Evolutionary conservation across 2,888 invertebrate species (phyloP).

Genomic region (Pardosa pseudoannulata): DNA sequence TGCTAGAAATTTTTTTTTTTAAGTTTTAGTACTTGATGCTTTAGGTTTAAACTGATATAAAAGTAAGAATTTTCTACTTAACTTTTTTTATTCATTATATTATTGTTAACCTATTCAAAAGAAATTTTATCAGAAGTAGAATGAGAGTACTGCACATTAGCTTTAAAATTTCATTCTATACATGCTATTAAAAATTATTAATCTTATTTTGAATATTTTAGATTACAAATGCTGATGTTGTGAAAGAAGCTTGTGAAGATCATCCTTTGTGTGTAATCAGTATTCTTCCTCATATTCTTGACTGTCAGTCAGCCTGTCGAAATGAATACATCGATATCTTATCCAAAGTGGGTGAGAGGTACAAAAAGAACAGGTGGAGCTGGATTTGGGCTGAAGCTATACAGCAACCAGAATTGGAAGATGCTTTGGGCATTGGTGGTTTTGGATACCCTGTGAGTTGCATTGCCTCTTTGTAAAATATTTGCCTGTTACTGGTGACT

Average conservation of each 20-base stretch:
- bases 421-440: conserved; percentile 94
- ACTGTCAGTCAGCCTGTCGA: conserved; percentile 95
- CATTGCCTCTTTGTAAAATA: background rate
- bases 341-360: conserved; percentile 88
- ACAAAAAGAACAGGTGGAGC: conserved; percentile 93
- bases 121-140: no score
- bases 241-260: conserved; percentile 88
- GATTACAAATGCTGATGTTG: conserved; percentile 79
- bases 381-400: conserved; percentile 98
- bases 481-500: no score
- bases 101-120: background rate
- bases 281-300: conserved; percentile 94
- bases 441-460: conserved; percentile 93
- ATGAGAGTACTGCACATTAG: no score
- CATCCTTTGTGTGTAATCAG: conserved; percentile 94
- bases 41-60: no score
- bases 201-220: no score
- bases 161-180: no score
- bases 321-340: conserved; percentile 89
- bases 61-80: background rate
- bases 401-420: conserved; percentile 89
- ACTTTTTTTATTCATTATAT: background rate
- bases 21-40: no score
- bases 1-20: no score
- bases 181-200: no score